Percentiles rank a stretch among this genome's conserved stretches.
These are phyloP conservation scores for Spondyliosoma cantharus DNA, from an alignment of 2,797 vertebrate species.

Conservation along the genomic window DNA sequence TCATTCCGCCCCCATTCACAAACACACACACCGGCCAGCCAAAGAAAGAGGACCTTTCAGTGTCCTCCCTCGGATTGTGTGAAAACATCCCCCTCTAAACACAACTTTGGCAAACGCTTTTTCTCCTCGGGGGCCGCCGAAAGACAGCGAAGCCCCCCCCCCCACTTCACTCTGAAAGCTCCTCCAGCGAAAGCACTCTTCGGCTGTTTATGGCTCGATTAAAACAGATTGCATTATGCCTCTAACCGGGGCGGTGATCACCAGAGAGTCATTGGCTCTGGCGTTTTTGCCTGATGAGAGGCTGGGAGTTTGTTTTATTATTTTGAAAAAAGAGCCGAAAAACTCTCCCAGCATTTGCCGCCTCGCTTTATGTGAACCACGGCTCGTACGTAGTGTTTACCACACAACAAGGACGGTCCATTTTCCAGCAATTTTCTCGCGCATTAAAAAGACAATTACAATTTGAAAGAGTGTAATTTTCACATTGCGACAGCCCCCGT, in stretches of 20 bases:
- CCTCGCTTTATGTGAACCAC: slow-evolving; percentile 3
- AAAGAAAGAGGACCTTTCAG: slow-evolving; percentile 46
- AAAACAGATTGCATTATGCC: slow-evolving; percentile 53
- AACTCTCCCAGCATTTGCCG: slow-evolving; percentile 5
- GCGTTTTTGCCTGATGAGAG: slow-evolving; percentile 45
- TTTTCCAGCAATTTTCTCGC: too few relatives aligned
- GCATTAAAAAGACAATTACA: neutral
- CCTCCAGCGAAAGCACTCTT: slow-evolving; percentile 55
- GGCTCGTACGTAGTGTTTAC: neutral
- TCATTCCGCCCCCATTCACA: slow-evolving; percentile 7
- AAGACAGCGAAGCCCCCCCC: slow-evolving; percentile 22
- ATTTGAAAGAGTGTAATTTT: neutral
- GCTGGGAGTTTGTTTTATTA: slow-evolving; percentile 21
- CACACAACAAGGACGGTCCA: neutral
- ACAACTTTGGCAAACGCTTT: slow-evolving; percentile 54
- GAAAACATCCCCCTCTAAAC: slow-evolving; percentile 30
- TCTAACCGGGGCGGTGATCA: slow-evolving; percentile 23
- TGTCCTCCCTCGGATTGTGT: slow-evolving; percentile 43
- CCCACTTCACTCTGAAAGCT: slow-evolving; percentile 55
- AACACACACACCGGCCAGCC: slow-evolving; percentile 8
- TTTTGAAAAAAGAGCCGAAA: slow-evolving; percentile 1
- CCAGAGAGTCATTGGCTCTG: slow-evolving; percentile 25
- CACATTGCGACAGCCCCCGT: neutral
- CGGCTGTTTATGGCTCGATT: slow-evolving; percentile 43
- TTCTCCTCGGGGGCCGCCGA: slow-evolving; percentile 29